These are phyloP conservation scores for Whitmania pigra DNA, from an alignment of 1,140 invertebrate genomes.

Conservation along the genomic window DNA sequence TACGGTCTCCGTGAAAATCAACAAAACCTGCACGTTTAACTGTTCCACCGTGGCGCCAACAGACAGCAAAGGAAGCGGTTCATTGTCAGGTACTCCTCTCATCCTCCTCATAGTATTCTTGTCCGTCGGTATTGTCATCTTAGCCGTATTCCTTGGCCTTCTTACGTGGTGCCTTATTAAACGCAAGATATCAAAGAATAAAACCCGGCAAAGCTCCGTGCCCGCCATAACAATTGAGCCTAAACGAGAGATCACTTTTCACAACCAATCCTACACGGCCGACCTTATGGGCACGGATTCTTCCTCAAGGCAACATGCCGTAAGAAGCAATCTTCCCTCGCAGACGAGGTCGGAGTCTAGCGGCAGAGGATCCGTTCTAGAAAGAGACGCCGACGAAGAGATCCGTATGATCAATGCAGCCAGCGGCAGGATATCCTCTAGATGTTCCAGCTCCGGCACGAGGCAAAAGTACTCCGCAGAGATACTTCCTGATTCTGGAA, in stretches of 20 bases:
- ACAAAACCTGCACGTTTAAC: too few relatives aligned
- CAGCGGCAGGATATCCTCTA: not conserved
- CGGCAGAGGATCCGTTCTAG: not conserved
- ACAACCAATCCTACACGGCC: too few relatives aligned
- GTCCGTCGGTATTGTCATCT: too few relatives aligned
- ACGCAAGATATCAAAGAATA: too few relatives aligned
- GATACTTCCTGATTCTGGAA: conserved; percentile 4
- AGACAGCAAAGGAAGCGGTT: too few relatives aligned
- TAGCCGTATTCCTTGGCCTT: too few relatives aligned
- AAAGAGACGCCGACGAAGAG: not conserved
- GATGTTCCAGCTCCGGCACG: not conserved
- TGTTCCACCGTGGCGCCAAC: too few relatives aligned
- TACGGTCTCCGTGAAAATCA: too few relatives aligned
- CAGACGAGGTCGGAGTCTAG: not conserved
- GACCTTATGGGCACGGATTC: too few relatives aligned
- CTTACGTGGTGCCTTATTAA: too few relatives aligned
- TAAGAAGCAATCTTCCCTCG: not conserved
- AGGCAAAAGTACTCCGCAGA: not conserved
- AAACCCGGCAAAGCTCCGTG: not conserved
- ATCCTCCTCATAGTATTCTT: too few relatives aligned
- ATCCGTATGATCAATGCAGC: conserved; percentile 3
- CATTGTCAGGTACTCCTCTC: too few relatives aligned
- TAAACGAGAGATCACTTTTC: not conserved
- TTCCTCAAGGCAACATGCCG: not conserved
- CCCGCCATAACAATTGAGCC: not conserved